These are phyloP conservation scores for Bimastos eiseni DNA, from an alignment of 2,888 invertebrate genomes.

Conservation along the genomic window DNA sequence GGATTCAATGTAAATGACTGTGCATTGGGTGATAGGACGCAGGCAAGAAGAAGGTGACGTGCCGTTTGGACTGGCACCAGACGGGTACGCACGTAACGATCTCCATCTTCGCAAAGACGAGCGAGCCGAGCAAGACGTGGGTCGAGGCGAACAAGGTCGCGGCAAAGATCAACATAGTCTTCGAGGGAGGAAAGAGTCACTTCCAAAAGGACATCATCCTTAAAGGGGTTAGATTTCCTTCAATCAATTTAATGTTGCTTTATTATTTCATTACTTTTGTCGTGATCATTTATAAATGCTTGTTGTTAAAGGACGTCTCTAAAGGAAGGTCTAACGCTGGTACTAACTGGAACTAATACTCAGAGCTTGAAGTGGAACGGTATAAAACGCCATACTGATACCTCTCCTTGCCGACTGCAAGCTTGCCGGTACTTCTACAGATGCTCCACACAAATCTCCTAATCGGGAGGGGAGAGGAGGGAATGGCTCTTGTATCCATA, in stretches of 20 bases:
- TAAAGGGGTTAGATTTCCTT: slow-evolving; percentile 34
- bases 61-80: slow-evolving; percentile 94
- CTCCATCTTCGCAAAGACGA: slow-evolving; percentile 87
- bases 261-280: neutral
- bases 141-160: slow-evolving; percentile 84
- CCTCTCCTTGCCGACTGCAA: too few species aligned
- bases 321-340: too few species aligned
- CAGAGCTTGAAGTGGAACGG: too few species aligned
- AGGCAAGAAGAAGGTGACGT: slow-evolving; percentile 60
- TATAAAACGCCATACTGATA: too few species aligned
- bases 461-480: too few species aligned
- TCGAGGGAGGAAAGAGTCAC: slow-evolving; percentile 72
- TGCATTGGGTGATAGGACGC: slow-evolving; percentile 34
- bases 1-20: neutral
- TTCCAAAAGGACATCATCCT: slow-evolving; percentile 68
- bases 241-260: neutral
- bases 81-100: slow-evolving; percentile 81
- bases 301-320: too few species aligned
- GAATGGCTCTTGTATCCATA: too few species aligned
- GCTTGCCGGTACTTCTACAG: too few species aligned
- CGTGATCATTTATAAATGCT: too few species aligned
- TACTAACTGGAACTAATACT: too few species aligned
- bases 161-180: slow-evolving; percentile 74
- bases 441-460: too few species aligned
- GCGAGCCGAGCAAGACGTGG: slow-evolving; percentile 75